phyloP scores from a whole-genome alignment of 2,797 vertebrate species.

The Ambastaia sidthimunki region DNA sequence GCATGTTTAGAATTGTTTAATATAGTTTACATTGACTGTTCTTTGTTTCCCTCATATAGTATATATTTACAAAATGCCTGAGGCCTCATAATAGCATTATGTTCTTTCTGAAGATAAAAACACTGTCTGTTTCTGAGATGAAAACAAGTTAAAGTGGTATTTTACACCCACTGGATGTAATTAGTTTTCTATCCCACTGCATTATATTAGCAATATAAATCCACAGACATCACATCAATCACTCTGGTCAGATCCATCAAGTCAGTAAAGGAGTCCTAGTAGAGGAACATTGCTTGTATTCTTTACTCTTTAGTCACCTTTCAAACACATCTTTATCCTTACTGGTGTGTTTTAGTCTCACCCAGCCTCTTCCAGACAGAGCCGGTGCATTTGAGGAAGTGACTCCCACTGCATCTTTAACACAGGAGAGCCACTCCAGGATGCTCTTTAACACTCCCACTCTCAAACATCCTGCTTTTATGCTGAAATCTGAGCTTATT shows the following conservation, averaged over 20 bases:
- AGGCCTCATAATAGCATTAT: conserved; percentile 4
- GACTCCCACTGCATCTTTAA: background rate
- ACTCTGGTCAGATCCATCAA: conserved; percentile 8
- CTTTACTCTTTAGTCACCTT: background rate
- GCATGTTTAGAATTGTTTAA: background rate
- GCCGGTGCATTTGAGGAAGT: background rate
- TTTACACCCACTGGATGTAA: conserved; percentile 28
- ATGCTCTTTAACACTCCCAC: background rate
- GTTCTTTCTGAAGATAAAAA: conserved; percentile 16
- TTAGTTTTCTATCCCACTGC: conserved; percentile 24
- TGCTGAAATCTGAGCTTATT: background rate
- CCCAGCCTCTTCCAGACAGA: background rate
- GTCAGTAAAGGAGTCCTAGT: background rate
- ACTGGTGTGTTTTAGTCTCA: background rate
- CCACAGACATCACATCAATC: conserved; percentile 18
- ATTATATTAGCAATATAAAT: conserved; percentile 22
- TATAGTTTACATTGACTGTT: conserved; percentile 21
- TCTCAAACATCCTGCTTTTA: background rate
- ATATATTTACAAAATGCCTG: background rate
- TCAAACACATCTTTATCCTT: background rate
- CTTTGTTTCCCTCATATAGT: background rate
- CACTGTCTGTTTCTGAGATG: background rate
- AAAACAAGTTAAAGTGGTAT: conserved; percentile 20
- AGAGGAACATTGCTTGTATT: background rate
- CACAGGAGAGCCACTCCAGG: background rate